Percentiles rank a stretch among this genome's conserved stretches.
Evolutionary conservation across 2,797 vertebrate species (phyloP).

Genomic region (Leptoclinus maculatus): DNA sequence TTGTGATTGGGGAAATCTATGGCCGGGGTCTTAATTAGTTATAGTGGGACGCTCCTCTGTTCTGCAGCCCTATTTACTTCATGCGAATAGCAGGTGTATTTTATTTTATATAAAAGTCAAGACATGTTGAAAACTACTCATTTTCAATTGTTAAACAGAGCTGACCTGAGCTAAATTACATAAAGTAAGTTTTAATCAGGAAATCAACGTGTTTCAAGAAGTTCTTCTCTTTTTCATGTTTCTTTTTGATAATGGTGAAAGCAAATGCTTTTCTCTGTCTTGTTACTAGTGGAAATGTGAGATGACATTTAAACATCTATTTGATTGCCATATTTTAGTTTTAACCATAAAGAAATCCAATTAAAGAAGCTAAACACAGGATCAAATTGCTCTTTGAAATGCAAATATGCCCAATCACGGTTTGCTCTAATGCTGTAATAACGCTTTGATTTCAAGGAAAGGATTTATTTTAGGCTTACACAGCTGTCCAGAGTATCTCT

Average conservation of each 20-base stretch:
- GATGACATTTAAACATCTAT: neutral
- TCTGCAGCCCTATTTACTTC: slow-evolving; percentile 25
- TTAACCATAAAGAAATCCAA: neutral
- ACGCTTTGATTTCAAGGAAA: neutral
- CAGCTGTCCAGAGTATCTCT: neutral
- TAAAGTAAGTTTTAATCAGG: neutral
- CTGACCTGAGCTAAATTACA: neutral
- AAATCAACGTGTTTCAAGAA: neutral
- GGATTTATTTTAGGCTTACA: neutral
- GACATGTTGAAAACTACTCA: neutral
- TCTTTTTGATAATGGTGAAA: neutral
- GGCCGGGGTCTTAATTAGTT: slow-evolving; percentile 31
- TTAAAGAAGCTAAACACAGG: slow-evolving; percentile 1
- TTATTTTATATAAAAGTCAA: slow-evolving; percentile 14
- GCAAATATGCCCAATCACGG: neutral
- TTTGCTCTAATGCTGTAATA: neutral
- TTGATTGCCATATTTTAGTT: neutral
- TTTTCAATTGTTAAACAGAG: neutral
- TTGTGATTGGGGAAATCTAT: slow-evolving; percentile 41
- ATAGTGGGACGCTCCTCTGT: neutral
- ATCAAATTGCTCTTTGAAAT: neutral
- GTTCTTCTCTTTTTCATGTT: neutral
- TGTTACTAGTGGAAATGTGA: neutral
- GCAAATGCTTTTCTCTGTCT: neutral
- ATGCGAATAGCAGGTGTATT: neutral